Base-by-base conservation (phyloP, 2,113 vertebrate genomes). In the Cynoglossus semilaevis region DNA sequence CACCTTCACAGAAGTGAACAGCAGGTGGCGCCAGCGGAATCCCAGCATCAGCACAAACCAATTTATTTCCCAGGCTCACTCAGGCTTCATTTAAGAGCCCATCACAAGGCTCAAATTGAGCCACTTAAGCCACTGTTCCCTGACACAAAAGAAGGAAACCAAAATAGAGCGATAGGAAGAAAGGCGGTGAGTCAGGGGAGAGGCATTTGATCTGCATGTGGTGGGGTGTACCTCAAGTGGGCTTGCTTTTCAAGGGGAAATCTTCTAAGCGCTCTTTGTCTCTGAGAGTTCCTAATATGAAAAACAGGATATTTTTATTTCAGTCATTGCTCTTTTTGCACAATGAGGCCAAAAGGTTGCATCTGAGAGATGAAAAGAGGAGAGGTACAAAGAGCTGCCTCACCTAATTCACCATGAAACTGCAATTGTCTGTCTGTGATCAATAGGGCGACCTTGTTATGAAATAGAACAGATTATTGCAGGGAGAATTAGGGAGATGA, bases 91-190 rank as follows among this genome's bases (percentile, higher is more conserved):
- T 67, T 66, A 76, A 85, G 80, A 83, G 66, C 65, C 81, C 77
- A 75, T 79, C 80, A 75, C 67, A 87, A 77, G 69, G 68, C 70
- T 82, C 80, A 63, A 71, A 69, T 73, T 68, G 71, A 83, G 77
- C 81, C 85, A 85, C 85, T 83, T 85, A 87, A 88, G 79, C 83
- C 80, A 84, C 75, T 79, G 63, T 70, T 81, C 71, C 75, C 56
- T 42, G 34, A 85, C 77, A 87, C 86, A 64, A 88, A 88, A 89
- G 84, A 69, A 74, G 50, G 63, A 36, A 75, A 77, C 76, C 72
- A 77, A 85, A 89, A 84, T 63, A 76, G 75, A 70, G 70, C 22
- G 66, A 70, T 41, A 54, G 77, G 54, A 53, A 67, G 68, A 69
- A 76, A 81, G 70, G 42, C 54, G 42, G 53, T 29, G 34, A 75